Conservation (phyloP, 2,888 invertebrate genomes). For the Helicoverpa assulta region DNA sequence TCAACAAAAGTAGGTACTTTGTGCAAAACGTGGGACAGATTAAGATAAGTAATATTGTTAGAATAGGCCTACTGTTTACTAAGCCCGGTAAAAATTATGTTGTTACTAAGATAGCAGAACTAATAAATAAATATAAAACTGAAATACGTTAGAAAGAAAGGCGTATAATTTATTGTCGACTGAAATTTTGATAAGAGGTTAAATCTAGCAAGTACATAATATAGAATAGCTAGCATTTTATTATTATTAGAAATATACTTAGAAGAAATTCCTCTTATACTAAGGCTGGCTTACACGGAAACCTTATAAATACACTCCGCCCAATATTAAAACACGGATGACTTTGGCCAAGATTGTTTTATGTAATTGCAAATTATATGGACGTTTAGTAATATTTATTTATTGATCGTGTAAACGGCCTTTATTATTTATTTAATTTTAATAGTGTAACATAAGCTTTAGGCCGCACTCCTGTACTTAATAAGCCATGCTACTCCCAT, state of each 20-base stretch:
- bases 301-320: not conserved
- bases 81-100: not conserved
- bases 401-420: not conserved
- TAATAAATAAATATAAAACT: not conserved
- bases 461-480: constrained; percentile 32
- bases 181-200: not conserved
- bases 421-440: constrained; percentile 5
- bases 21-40: not conserved
- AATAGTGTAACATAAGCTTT: constrained; percentile 27
- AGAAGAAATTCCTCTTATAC: constrained; percentile 17
- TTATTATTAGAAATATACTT: constrained; percentile 8
- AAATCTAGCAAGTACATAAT: constrained; percentile 25
- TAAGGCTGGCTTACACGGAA: not conserved
- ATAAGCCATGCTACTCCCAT: constrained; percentile 23
- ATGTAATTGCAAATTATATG: too few relatives aligned
- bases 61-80: not conserved
- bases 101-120: not conserved
- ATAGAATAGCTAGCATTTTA: constrained; percentile 17
- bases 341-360: not conserved
- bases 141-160: not conserved
- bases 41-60: not conserved
- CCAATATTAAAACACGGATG: too few relatives aligned
- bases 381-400: constrained; percentile 3
- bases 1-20: too few relatives aligned
- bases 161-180: not conserved